Conservation (phyloP, 2,113 vertebrate genomes). For the Myodes glareolus region DNA sequence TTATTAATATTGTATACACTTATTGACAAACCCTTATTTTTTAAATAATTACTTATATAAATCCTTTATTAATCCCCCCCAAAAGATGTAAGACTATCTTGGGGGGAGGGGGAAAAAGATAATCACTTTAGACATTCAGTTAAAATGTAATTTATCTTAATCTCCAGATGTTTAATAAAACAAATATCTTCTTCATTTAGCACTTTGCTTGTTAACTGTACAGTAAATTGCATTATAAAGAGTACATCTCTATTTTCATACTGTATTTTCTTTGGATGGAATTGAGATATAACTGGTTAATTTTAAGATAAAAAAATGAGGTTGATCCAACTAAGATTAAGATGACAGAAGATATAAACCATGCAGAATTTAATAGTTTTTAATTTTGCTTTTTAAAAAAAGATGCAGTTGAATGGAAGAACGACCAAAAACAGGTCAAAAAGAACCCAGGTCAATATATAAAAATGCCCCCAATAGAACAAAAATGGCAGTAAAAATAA, state of each 20-base stretch:
- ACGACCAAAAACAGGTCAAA: slow-evolving; percentile 73
- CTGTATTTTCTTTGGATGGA: slow-evolving; percentile 90
- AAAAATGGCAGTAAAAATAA: slow-evolving; percentile 88
- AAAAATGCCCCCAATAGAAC: slow-evolving; percentile 85
- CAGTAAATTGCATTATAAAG: slow-evolving; percentile 92
- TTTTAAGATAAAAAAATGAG: slow-evolving; percentile 89
- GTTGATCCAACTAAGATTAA: slow-evolving; percentile 89
- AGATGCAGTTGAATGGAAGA: slow-evolving; percentile 74
- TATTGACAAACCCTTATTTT: slow-evolving; percentile 86
- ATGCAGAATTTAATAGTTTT: slow-evolving; percentile 86
- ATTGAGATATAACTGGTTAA: slow-evolving; percentile 86
- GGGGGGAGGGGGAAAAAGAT: slow-evolving; percentile 80
- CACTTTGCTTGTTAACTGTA: slow-evolving; percentile 89
- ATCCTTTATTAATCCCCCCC: slow-evolving; percentile 93
- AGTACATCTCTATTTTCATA: slow-evolving; percentile 86
- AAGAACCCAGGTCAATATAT: slow-evolving; percentile 87
- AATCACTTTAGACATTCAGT: slow-evolving; percentile 94
- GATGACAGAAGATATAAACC: slow-evolving; percentile 87
- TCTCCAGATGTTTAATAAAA: slow-evolving; percentile 89
- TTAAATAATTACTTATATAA: slow-evolving; percentile 96
- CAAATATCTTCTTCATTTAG: slow-evolving; percentile 89
- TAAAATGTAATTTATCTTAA: slow-evolving; percentile 92
- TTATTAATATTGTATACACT: slow-evolving; percentile 99
- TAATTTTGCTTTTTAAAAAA: slow-evolving; percentile 73
- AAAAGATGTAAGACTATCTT: slow-evolving; percentile 87